These are phyloP conservation scores for Natator depressus DNA, from an alignment of 2,113 vertebrate species.

Conservation along the genomic window DNA sequence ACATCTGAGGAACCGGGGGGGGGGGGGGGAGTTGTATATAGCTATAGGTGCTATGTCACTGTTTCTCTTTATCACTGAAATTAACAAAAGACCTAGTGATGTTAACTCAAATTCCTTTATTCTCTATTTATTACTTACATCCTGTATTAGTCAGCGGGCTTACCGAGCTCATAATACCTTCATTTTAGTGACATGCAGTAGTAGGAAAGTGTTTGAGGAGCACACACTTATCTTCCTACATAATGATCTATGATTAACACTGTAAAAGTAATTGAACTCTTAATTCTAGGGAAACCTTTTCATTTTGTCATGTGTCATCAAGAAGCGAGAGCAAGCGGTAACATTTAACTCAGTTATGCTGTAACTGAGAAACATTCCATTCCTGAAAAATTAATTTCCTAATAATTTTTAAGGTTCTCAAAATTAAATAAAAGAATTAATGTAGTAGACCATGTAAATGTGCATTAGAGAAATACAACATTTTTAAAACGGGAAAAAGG, in stretches of 20 bases:
- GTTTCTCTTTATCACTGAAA: slow-evolving; percentile 15
- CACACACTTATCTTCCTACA: slow-evolving; percentile 9
- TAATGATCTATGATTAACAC: slow-evolving; percentile 39
- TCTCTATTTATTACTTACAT: slow-evolving; percentile 1
- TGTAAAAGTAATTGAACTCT: slow-evolving; percentile 54
- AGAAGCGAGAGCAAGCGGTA: slow-evolving; percentile 45
- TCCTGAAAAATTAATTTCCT: slow-evolving; percentile 65
- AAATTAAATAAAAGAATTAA: slow-evolving; percentile 70
- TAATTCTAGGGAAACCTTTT: slow-evolving; percentile 42
- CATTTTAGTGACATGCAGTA: neutral
- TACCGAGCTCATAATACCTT: neutral
- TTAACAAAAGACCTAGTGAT: slow-evolving; percentile 12
- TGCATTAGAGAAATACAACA: slow-evolving; percentile 59
- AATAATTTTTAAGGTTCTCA: slow-evolving; percentile 63
- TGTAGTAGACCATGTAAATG: slow-evolving; percentile 65
- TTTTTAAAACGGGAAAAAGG: slow-evolving; percentile 38
- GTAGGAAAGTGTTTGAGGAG: neutral
- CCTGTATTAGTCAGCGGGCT: neutral
- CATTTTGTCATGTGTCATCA: slow-evolving; percentile 30
- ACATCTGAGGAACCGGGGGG: too few relatives aligned
- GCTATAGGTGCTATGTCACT: slow-evolving; percentile 22
- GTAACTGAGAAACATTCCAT: slow-evolving; percentile 50
- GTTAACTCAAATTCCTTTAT: slow-evolving; percentile 26
- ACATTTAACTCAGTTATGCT: slow-evolving; percentile 54
- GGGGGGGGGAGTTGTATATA: too few relatives aligned